These are phyloP conservation scores for Willowsia nigromaculata DNA, from an alignment of 2,888 invertebrate species.

Conservation along the genomic window DNA sequence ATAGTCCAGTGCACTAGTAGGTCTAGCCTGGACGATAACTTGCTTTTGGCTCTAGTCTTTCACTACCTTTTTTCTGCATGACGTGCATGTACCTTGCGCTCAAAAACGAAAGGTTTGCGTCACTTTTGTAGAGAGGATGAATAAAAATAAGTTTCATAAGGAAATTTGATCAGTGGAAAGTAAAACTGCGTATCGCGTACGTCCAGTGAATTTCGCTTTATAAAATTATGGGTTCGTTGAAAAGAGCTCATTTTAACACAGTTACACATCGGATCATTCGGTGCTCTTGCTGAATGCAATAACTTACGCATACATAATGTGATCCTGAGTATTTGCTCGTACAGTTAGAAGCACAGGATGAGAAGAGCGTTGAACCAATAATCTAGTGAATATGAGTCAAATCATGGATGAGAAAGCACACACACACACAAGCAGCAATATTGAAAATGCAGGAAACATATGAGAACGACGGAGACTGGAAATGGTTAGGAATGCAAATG, in stretches of 20 bases:
- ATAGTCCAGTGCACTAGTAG: not conserved
- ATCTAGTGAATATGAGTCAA: slow-evolving; percentile 12
- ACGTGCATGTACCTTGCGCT: not conserved
- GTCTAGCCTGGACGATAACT: not conserved
- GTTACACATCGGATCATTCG: not conserved
- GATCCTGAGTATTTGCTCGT: not conserved
- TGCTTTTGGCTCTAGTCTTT: not conserved
- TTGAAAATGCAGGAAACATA: slow-evolving; percentile 17
- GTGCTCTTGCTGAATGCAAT: not conserved
- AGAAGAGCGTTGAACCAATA: slow-evolving; percentile 25
- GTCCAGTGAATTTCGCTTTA: slow-evolving; percentile 7
- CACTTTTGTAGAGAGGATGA: not conserved
- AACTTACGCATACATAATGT: not conserved
- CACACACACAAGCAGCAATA: not conserved
- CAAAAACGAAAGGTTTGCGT: not conserved
- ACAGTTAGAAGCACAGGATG: not conserved
- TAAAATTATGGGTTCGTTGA: not conserved
- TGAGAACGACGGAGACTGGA: slow-evolving; percentile 21
- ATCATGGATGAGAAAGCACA: not conserved
- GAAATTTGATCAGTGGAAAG: slow-evolving; percentile 9
- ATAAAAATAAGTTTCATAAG: slow-evolving; percentile 12
- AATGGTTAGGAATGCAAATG: slow-evolving; percentile 49
- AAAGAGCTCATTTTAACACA: slow-evolving; percentile 4
- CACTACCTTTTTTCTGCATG: not conserved
- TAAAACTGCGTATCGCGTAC: not conserved